These are phyloP conservation scores for Agrilus cyanescens DNA, from an alignment of 2,888 invertebrate genomes.

Conservation along the genomic window DNA sequence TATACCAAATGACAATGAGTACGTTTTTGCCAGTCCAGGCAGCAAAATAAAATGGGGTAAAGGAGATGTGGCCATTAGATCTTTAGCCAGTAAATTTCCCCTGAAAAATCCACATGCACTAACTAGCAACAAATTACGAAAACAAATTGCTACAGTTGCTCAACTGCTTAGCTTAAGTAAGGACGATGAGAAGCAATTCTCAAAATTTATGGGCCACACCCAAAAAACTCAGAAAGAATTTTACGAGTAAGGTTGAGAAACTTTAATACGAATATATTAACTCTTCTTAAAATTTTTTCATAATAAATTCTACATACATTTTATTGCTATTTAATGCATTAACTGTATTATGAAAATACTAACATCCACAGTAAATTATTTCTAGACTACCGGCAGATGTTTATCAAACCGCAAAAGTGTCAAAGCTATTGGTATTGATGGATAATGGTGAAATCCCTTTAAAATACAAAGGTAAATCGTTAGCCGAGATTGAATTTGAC, in stretches of 20 bases:
- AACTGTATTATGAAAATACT: too few species aligned
- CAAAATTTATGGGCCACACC: conserved; percentile 16
- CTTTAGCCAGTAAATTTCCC: conserved; percentile 14
- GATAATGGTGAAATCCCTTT: conserved; percentile 11
- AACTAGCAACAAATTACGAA: conserved; percentile 19
- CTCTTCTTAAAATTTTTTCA: too few species aligned
- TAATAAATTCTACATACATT: too few species aligned
- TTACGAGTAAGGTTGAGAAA: too few species aligned
- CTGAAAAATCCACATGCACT: conserved; percentile 16
- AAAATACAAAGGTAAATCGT: conserved; percentile 13
- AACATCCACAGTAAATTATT: too few species aligned
- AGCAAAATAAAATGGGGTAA: conserved; percentile 19
- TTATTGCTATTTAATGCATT: too few species aligned
- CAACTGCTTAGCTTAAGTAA: conserved; percentile 17
- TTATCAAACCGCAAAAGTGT: conserved; percentile 15
- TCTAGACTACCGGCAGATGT: conserved; percentile 14
- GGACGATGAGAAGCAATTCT: conserved; percentile 14
- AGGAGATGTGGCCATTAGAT: conserved; percentile 19
- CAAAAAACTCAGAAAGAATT: conserved; percentile 15
- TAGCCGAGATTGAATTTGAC: conserved; percentile 13
- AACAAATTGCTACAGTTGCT: conserved; percentile 20
- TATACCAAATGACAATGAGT: conserved; percentile 17
- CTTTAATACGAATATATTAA: too few species aligned
- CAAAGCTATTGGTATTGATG: conserved; percentile 14
- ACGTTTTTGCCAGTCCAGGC: conserved; percentile 17